phyloP scores from a whole-genome alignment of 2,797 vertebrate species.

The Kryptopterus vitreolus region DNA sequence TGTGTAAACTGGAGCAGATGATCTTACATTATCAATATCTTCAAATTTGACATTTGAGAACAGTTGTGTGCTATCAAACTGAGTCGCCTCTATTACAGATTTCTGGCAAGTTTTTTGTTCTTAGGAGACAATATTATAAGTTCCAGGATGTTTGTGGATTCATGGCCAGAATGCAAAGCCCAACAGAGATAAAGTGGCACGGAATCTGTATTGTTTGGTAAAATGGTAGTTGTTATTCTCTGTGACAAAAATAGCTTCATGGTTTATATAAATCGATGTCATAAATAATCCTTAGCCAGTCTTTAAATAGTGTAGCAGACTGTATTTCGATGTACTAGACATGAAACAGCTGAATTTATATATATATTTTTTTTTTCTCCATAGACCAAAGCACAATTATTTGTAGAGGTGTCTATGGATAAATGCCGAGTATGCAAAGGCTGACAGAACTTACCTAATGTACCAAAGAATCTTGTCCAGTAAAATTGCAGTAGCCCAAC shows the following conservation, averaged over 20 bases:
- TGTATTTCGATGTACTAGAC: conserved; percentile 21
- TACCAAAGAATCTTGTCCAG: conserved; percentile 51
- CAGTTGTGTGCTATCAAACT: not conserved
- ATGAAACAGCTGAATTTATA: conserved; percentile 15
- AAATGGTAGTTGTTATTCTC: not conserved
- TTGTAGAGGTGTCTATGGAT: conserved; percentile 43
- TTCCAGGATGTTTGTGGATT: conserved; percentile 45
- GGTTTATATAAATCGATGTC: not conserved
- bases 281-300: too few species aligned
- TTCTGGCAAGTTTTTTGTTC: not conserved
- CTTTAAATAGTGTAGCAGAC: not conserved
- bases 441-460: conserved; percentile 34
- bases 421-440: conserved; percentile 42
- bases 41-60: conserved; percentile 8
- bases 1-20: not conserved
- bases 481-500: conserved; percentile 42
- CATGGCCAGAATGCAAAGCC: conserved; percentile 42
- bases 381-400: conserved; percentile 32
- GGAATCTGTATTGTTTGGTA: not conserved
- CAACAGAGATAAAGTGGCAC: conserved; percentile 24
- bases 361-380: conserved; percentile 42
- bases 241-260: not conserved
- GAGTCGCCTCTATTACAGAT: not conserved
- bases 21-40: not conserved
- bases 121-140: conserved; percentile 26